A percentile compares a stretch with the other conserved stretches of the same genome.
phyloP scores from a whole-genome alignment of 92 coral and sea anemone species.

The Umimayanthus kanabou region DNA sequence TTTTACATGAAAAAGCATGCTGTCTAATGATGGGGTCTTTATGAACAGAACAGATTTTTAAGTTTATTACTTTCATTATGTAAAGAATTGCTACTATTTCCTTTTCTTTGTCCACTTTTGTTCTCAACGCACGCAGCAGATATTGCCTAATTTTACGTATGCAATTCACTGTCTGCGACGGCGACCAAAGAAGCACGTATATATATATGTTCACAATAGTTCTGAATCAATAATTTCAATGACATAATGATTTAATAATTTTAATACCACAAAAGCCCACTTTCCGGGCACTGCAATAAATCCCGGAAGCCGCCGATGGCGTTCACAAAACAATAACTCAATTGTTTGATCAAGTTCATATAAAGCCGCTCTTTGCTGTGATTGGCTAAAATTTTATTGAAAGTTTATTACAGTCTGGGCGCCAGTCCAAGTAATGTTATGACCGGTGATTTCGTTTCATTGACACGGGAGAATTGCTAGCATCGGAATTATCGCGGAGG shows the following conservation, averaged over 20 bases:
- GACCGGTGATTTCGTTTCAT: not conserved
- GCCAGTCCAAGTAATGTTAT: conserved; percentile 29
- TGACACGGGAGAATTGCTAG: not conserved
- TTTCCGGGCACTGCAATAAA: conserved; percentile 9
- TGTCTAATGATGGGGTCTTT: not conserved
- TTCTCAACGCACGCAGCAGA: not conserved
- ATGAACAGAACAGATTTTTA: no score
- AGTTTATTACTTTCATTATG: not conserved
- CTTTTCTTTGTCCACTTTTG: not conserved
- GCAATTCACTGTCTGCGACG: not conserved
- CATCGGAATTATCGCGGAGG: not conserved
- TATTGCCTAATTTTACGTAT: not conserved
- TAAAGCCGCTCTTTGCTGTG: conserved; percentile 31
- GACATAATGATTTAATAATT: conserved; percentile 26
- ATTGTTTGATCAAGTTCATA: conserved; percentile 12
- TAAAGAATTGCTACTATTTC: not conserved
- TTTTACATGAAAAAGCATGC: no score
- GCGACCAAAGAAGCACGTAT: not conserved
- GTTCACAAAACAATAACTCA: conserved; percentile 12
- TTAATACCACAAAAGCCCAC: conserved; percentile 22
- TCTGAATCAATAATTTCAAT: not conserved
- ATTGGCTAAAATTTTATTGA: conserved; percentile 28
- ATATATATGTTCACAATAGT: not conserved
- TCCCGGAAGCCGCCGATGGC: conserved; percentile 18
- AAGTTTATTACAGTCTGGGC: conserved; percentile 39